phyloP scores from a whole-genome alignment of 2,113 vertebrate species.

The Bubo bubo region DNA sequence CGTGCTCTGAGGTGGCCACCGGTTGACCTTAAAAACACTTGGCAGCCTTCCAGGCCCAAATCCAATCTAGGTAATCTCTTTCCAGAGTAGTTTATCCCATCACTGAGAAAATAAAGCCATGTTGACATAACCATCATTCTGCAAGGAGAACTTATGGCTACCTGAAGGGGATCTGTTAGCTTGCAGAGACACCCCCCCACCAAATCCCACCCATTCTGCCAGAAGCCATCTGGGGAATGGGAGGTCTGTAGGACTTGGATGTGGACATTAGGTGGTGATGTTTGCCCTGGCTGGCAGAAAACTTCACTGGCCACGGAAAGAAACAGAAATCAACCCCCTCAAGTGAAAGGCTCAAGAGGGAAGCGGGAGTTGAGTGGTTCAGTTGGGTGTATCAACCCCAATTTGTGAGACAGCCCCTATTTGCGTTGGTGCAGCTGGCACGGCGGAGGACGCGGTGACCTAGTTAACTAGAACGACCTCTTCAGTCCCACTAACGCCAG shows the following conservation, averaged over 20 bases:
- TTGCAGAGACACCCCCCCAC: background rate
- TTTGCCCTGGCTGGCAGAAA: background rate
- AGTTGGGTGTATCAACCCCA: background rate
- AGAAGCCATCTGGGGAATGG: background rate
- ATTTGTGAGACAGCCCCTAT: background rate
- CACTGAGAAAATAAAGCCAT: background rate
- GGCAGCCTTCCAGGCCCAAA: background rate
- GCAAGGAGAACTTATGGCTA: background rate
- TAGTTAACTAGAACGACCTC: constrained; percentile 31
- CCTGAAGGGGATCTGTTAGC: background rate
- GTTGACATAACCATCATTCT: background rate
- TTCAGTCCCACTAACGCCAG: background rate
- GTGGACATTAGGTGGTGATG: background rate
- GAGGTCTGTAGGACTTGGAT: background rate
- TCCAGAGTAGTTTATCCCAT: background rate
- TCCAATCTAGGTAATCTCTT: background rate
- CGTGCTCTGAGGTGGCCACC: background rate
- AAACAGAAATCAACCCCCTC: fast-evolving
- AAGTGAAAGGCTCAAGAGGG: fast-evolving
- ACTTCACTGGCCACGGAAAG: background rate
- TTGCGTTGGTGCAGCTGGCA: background rate
- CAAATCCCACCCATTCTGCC: fast-evolving
- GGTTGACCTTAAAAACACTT: background rate
- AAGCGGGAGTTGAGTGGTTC: background rate
- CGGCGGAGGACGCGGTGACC: background rate